These are phyloP conservation scores for Pipistrellus kuhlii DNA, from an alignment of 2,797 vertebrate species.

Conservation along the genomic window DNA sequence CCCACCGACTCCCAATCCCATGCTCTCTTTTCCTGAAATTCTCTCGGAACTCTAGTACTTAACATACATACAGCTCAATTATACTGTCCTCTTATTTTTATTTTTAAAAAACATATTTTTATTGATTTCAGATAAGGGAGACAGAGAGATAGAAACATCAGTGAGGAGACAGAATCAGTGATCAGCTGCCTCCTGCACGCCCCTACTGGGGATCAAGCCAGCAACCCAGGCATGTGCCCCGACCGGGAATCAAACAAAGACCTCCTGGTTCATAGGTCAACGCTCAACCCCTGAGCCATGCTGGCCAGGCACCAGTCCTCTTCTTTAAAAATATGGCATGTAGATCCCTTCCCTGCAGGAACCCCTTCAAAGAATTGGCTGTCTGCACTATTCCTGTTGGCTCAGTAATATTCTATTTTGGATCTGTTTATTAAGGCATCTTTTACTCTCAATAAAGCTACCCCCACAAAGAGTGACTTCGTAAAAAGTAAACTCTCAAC, in stretches of 20 bases:
- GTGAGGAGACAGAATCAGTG: no score
- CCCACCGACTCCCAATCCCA: not conserved
- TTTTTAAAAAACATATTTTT: not conserved
- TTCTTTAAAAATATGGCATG: not conserved
- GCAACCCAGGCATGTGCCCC: no score
- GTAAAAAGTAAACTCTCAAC: not conserved
- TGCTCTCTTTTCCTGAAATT: constrained; percentile 7
- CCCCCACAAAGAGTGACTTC: not conserved
- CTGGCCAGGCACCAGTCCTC: not conserved
- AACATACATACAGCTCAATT: not conserved
- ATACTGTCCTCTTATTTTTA: not conserved
- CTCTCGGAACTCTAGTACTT: not conserved
- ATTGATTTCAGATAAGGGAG: no score
- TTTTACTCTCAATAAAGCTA: constrained; percentile 14
- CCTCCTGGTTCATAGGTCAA: no score
- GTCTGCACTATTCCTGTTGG: not conserved
- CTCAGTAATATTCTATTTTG: constrained; percentile 44
- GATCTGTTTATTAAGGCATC: not conserved
- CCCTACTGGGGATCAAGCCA: no score
- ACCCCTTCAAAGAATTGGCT: not conserved
- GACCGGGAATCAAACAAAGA: no score
- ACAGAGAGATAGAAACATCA: no score
- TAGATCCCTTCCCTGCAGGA: constrained; percentile 36
- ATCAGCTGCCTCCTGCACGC: no score
- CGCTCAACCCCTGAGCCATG: no score